Percentiles rank a stretch among this genome's conserved stretches.
Conservation (phyloP, 2,797 vertebrate genomes). For the Sebastes ruberrimus region DNA sequence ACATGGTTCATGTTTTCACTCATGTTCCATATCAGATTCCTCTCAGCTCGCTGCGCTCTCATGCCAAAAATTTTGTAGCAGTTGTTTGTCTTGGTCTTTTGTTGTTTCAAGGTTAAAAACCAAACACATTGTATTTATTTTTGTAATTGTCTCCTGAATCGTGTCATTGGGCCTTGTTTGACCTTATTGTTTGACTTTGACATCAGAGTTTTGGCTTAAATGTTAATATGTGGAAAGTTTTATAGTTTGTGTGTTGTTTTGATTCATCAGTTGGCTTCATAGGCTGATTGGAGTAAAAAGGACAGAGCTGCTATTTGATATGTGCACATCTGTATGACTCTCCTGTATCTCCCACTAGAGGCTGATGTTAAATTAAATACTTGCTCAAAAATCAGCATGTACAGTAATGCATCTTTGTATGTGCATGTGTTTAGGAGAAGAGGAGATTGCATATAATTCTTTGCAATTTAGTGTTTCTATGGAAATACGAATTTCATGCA, state of each 20-base stretch:
- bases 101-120: background rate
- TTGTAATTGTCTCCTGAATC: background rate
- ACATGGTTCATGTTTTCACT: conserved; percentile 60
- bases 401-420: background rate
- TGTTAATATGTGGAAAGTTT: background rate
- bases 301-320: background rate
- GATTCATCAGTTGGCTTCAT: background rate
- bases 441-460: background rate
- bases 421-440: background rate
- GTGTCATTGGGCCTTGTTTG: background rate
- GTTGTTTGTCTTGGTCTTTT: background rate
- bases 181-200: background rate
- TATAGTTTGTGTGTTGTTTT: background rate
- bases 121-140: background rate
- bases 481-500: background rate
- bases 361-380: background rate
- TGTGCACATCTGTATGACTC: background rate
- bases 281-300: background rate
- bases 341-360: background rate
- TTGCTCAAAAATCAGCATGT: background rate
- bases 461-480: background rate
- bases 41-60: conserved; percentile 12
- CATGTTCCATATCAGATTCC: conserved; percentile 36
- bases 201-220: background rate
- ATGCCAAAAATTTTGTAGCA: conserved; percentile 2